phyloP scores from a whole-genome alignment of 2,888 invertebrate species.

The Nipponacmea schrenckii region DNA sequence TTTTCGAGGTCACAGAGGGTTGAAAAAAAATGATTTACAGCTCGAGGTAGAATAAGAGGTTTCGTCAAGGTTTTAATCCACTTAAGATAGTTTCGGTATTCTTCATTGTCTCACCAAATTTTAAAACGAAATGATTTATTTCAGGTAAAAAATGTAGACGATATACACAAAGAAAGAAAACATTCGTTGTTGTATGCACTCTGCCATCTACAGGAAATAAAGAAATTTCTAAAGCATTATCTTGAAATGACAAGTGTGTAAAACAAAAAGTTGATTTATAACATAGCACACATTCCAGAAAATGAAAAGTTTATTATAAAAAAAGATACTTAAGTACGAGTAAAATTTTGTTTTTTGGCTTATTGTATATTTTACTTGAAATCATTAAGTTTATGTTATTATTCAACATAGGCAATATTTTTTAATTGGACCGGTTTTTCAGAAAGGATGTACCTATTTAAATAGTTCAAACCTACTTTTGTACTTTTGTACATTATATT shows the following conservation, averaged over 20 bases:
- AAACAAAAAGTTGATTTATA: conserved; percentile 5
- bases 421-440: too few relatives aligned
- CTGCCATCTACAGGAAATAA: background rate
- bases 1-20: background rate
- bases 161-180: background rate
- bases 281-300: too few relatives aligned
- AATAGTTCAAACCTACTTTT: too few relatives aligned
- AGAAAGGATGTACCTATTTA: too few relatives aligned
- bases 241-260: conserved; percentile 5
- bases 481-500: too few relatives aligned
- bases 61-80: background rate
- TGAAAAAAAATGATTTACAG: background rate
- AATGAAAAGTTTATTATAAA: too few relatives aligned
- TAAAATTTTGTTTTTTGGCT: too few relatives aligned
- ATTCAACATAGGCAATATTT: too few relatives aligned
- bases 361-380: too few relatives aligned
- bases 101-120: conserved; percentile 2
- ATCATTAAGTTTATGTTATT: too few relatives aligned
- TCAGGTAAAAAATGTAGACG: background rate
- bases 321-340: too few relatives aligned
- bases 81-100: background rate
- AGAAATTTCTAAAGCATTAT: background rate
- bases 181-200: background rate
- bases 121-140: conserved; percentile 1
- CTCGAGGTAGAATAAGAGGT: background rate